These are phyloP conservation scores for Drosophila mojavensis DNA, from an alignment of 1,140 invertebrate genomes.

Conservation along the genomic window DNA sequence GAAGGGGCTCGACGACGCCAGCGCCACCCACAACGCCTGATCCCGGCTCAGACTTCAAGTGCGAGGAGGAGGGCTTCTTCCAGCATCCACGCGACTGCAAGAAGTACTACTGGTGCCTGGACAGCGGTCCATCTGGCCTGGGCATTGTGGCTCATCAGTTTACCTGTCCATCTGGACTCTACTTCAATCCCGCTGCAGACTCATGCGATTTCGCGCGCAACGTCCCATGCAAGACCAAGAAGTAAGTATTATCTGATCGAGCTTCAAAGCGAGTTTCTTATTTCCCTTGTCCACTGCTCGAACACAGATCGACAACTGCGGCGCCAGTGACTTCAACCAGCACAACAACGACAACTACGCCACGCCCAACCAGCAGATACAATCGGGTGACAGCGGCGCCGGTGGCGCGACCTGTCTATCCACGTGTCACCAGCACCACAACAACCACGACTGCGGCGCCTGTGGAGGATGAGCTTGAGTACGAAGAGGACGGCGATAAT, in stretches of 20 bases:
- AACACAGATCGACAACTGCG: slow-evolving; percentile 83
- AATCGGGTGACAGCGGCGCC: slow-evolving; percentile 71
- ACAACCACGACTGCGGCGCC: slow-evolving; percentile 71
- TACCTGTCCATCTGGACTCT: slow-evolving; percentile 95
- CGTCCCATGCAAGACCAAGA: slow-evolving; percentile 89
- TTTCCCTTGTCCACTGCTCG: not conserved
- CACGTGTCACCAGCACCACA: slow-evolving; percentile 84
- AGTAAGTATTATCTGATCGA: slow-evolving; percentile 83
- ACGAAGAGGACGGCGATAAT: slow-evolving; percentile 88
- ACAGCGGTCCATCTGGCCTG: slow-evolving; percentile 93
- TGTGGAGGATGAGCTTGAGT: slow-evolving; percentile 86
- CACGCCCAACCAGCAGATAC: slow-evolving; percentile 50
- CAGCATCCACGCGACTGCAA: slow-evolving; percentile 96
- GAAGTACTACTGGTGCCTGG: slow-evolving; percentile 97
- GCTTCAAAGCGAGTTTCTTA: not conserved
- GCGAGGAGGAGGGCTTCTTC: slow-evolving; percentile 96
- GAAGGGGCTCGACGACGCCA: slow-evolving; percentile 89
- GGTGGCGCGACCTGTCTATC: slow-evolving; percentile 54
- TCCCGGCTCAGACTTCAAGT: slow-evolving; percentile 94
- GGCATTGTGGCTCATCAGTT: slow-evolving; percentile 97
- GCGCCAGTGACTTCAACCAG: slow-evolving; percentile 85
- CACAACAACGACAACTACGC: slow-evolving; percentile 76
- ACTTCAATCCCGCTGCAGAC: slow-evolving; percentile 95
- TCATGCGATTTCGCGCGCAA: slow-evolving; percentile 96
- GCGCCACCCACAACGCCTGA: slow-evolving; percentile 95